A percentile compares a stretch with the other conserved stretches of the same genome.
Conservation (phyloP, 1,140 invertebrate species). For the Carcinoscorpius rotundicauda region DNA sequence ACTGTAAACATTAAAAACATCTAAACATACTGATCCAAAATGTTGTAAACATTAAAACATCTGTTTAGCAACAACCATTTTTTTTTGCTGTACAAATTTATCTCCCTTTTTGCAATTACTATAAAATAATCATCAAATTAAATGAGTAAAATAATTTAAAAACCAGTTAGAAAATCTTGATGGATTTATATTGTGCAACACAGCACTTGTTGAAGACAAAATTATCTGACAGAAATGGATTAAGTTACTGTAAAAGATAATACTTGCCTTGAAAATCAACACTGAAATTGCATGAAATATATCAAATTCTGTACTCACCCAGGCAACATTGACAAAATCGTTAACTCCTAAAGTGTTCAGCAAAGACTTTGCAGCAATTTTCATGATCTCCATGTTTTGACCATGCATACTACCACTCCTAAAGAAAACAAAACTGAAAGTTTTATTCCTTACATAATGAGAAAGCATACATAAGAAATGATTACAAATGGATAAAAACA, state of each 20-base stretch:
- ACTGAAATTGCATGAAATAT: slow-evolving; percentile 7
- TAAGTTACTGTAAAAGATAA: neutral
- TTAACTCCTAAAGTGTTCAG: slow-evolving; percentile 47
- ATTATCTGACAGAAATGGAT: neutral
- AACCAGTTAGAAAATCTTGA: no score
- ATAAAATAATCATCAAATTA: no score
- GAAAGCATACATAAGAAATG: no score
- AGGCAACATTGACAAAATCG: slow-evolving; percentile 48
- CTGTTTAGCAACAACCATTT: no score
- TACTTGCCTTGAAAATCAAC: neutral
- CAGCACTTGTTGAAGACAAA: neutral
- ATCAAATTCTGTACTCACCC: slow-evolving; percentile 28
- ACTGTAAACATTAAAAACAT: no score
- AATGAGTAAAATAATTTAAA: no score
- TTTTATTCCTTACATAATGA: neutral
- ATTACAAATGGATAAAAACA: no score
- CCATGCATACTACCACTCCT: slow-evolving; percentile 52
- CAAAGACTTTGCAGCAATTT: slow-evolving; percentile 44
- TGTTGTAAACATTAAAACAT: no score
- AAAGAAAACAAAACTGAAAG: slow-evolving; percentile 10
- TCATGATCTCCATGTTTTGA: slow-evolving; percentile 45
- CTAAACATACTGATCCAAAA: no score
- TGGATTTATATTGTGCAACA: no score
- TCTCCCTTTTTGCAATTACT: no score
- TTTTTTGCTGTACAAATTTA: no score